Evolutionary conservation across 2,797 vertebrate species (phyloP), one percentile per base, ranked within the genome.

Genomic region (Dicrostonyx torquatus): DNA sequence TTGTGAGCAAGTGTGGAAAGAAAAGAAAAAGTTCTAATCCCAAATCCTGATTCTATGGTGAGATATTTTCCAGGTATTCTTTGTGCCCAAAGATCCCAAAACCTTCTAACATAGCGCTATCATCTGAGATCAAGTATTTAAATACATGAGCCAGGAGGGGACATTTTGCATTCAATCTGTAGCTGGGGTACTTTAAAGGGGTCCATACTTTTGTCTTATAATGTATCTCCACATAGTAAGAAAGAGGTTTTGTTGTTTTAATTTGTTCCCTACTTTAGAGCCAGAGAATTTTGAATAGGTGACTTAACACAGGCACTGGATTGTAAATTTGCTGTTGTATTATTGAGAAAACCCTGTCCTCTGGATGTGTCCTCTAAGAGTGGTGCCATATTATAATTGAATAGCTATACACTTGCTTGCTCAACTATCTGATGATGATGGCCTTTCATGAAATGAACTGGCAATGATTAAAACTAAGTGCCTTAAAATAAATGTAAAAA

Each of bases 401-500:
- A 45, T 84, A 75, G 37, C 31, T 78, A 29, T 11, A 53, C 1
- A 76, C 26, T 76, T 91, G 9, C 11, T 79, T 12, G 70, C 24
- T 93, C 26, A 85, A 58, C n/a, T 80, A 24, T 82, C 40, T 89
- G 53, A 66, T 83, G 53, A 66, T 83, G 72, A 87, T 50, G 88
- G 37, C 5, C 5, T 91, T 88, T 91, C 20, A n/a, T 68, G 48
- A 93, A 83, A 83, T 18, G 20, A 88, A 87, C n/a, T 58, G 76
- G 2, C 75, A 53, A 8, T 64, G 53, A 87, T 26, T n/a, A 2
- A 94, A 87, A 92, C 0, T 29, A 93, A 94, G 43, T 43, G 43
- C 60, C 88, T 83, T n/a, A 91, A 85, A 82, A 77, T 20, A 89
- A 94, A 89, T 89, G 17, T 31, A 86, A 75, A 82, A 92, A 70